Percentiles rank a stretch among this genome's conserved stretches.
phyloP scores from a whole-genome alignment of 2,113 vertebrate species.

The Echinops telfairi region DNA sequence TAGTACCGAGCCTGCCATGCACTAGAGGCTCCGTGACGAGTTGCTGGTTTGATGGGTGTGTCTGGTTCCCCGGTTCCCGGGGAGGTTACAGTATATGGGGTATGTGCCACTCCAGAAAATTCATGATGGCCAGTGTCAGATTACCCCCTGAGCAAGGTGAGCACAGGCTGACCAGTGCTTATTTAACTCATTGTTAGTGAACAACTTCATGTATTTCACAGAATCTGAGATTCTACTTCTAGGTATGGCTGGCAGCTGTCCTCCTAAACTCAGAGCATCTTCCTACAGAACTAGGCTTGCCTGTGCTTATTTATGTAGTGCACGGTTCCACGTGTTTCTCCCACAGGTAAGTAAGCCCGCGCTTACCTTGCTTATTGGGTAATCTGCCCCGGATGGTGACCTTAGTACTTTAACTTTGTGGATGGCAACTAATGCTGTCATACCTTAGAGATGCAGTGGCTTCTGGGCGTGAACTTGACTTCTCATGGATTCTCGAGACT shows the following conservation, averaged over 20 bases:
- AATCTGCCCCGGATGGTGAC: neutral
- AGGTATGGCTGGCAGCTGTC: neutral
- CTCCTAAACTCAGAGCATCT: neutral
- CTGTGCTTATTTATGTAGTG: neutral
- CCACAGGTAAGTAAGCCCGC: neutral
- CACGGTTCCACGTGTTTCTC: neutral
- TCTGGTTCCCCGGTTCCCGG: neutral
- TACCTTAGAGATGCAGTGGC: neutral
- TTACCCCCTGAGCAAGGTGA: neutral
- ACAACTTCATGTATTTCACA: neutral
- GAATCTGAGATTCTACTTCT: neutral
- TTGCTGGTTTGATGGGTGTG: neutral
- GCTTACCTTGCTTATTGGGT: neutral
- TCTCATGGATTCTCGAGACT: neutral
- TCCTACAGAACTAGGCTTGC: neutral
- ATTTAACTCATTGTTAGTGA: too few relatives aligned
- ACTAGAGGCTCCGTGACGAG: neutral
- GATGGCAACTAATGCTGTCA: neutral
- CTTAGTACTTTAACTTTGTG: constrained; percentile 33
- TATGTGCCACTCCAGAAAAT: neutral
- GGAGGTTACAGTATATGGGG: neutral
- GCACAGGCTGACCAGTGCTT: neutral
- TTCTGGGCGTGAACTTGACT: constrained; percentile 36
- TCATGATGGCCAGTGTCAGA: neutral
- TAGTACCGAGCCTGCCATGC: neutral